Conservation (phyloP, 37 sponge, comb jelly and placozoan species). For the Diacarnus erythraeanus region DNA sequence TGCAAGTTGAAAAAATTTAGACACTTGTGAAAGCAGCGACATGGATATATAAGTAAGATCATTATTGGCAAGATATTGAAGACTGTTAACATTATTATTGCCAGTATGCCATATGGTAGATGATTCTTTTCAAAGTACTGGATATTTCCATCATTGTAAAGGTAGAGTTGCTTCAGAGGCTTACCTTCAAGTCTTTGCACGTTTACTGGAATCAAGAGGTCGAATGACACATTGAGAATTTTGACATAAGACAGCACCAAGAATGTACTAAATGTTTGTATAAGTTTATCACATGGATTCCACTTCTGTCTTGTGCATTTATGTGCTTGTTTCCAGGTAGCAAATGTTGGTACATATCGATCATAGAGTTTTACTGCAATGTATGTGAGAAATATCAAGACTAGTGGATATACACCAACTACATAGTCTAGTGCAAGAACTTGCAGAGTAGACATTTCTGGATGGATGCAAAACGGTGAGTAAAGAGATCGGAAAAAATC, state of each 20-base stretch:
- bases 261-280: slow-evolving; percentile 22
- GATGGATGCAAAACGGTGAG: slow-evolving; percentile 21
- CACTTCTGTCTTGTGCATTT: not conserved
- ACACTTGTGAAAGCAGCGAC: slow-evolving; percentile 11
- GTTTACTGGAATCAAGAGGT: slow-evolving; percentile 2
- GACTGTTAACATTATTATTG: slow-evolving; percentile 1
- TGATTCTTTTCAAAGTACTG: slow-evolving; percentile 14
- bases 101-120: slow-evolving; percentile 18
- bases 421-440: not conserved
- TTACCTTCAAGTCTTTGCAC: slow-evolving; percentile 2
- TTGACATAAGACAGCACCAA: slow-evolving; percentile 16
- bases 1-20: not conserved
- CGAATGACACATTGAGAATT: slow-evolving; percentile 5
- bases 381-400: slow-evolving; percentile 5
- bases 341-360: not conserved
- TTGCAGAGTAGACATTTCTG: not conserved
- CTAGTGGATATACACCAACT: slow-evolving; percentile 6
- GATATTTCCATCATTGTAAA: slow-evolving; percentile 13
- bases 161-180: not conserved
- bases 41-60: slow-evolving; percentile 17
- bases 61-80: slow-evolving; percentile 9
- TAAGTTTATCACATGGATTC: not conserved
- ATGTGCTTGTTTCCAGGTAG: not conserved
- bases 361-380: not conserved
- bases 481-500: slow-evolving; percentile 8